phyloP scores from a whole-genome alignment of 2,888 invertebrate genomes.

The Merodon equestris region DNA sequence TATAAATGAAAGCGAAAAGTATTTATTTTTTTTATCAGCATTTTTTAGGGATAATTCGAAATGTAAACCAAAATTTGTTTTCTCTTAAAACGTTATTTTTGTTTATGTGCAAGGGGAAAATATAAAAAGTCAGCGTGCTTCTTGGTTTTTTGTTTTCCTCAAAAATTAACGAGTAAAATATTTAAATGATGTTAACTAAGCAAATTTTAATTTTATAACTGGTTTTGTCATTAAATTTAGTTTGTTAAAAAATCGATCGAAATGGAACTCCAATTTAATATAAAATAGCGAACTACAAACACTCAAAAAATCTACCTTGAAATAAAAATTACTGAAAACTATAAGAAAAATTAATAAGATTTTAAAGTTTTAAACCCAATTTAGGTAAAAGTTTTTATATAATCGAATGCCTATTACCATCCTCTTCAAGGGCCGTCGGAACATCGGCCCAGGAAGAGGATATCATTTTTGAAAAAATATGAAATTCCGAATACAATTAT shows the following conservation, averaged over 20 bases:
- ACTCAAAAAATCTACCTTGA: constrained; percentile 45
- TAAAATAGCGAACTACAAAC: constrained; percentile 65
- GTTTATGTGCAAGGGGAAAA: constrained; percentile 61
- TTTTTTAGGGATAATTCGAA: neutral
- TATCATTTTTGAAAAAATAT: neutral
- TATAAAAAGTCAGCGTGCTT: constrained; percentile 59
- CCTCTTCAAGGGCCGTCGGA: constrained; percentile 9
- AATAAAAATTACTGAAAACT: constrained; percentile 31
- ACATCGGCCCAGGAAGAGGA: neutral
- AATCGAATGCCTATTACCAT: neutral
- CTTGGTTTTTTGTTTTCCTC: constrained; percentile 13
- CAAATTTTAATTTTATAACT: constrained; percentile 41
- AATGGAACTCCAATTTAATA: constrained; percentile 66
- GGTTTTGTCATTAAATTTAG: constrained; percentile 33
- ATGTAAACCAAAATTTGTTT: constrained; percentile 40
- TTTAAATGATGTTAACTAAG: constrained; percentile 60
- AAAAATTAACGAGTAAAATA: constrained; percentile 55
- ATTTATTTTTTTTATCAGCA: constrained; percentile 19
- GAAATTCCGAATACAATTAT: constrained; percentile 15
- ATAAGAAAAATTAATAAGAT: constrained; percentile 10
- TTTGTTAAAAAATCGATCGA: constrained; percentile 22
- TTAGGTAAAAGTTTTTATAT: constrained; percentile 19
- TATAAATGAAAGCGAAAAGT: constrained; percentile 9
- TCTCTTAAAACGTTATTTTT: constrained; percentile 41
- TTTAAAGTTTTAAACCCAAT: constrained; percentile 26